Base-by-base conservation (phyloP, 2,888 invertebrate species). In the Cryptophagus acutangulus region DNA sequence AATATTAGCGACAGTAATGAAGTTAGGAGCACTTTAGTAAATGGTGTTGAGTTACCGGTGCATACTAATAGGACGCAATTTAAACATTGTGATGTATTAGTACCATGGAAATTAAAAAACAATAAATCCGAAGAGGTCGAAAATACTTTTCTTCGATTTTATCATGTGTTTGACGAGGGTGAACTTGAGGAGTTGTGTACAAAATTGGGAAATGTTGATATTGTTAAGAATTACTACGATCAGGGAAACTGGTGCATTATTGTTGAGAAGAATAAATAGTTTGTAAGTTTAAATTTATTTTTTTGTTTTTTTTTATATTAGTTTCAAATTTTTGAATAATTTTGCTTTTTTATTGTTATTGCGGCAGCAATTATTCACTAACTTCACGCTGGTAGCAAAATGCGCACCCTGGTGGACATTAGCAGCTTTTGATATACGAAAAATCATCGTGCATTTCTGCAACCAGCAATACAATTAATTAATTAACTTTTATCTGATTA, bases 191-290 rank as follows among this genome's bases (percentile, higher is more conserved):
- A 67, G 1, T 67, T 94, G 28, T 84, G 86, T 50, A 59, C 61
- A 14, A 66, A 74, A 45, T 52, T 82, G 3, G 51, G 70, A 0
- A 70, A 68, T 29, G 70, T 85, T 25, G 57, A 61, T 29, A 70
- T 94, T 8, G 63, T 78, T 18, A 71, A 76, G 17, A 80, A 78
- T 55, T 97, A 90, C 67, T 95, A 95, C 60, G 96, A 96, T 67
- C 87, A 96, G 68, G 97, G 97, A 0, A 97, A 97, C 67, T 94
- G 95, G 89, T 95, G 94, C 73, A 78, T 88, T 18, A 72, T 88
- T 52, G 78, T 91, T 59, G 72, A 78, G 62, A 89, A 86, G 73
- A 61, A 48, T 31, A 30, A 33, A 28, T 4, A 6, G 26, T 26
- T 26, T 26, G n/a, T n/a, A n/a, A n/a, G n/a, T n/a, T n/a, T n/a